Evolutionary conservation across 2,113 vertebrate genomes (phyloP), one percentile per base, ranked within the genome.

Genomic region (Panthera uncia): DNA sequence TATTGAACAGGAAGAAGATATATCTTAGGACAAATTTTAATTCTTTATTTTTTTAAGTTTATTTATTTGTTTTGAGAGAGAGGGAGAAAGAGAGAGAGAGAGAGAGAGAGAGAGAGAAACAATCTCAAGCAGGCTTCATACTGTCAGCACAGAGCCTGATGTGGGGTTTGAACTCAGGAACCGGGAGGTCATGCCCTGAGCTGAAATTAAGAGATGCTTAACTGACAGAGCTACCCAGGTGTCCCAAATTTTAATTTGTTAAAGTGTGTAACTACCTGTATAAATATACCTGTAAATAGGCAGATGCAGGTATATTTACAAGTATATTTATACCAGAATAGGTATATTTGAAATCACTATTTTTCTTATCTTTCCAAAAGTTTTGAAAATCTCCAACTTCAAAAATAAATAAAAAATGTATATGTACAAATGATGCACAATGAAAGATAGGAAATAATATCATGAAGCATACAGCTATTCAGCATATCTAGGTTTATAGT

Each of bases 401-500:
- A 94, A 91, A 94, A 69, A 71, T 80, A 92, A 74, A 95, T 95
- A 19, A 48, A 19, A 86, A 48, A 83, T 94, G 5, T 80, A 1
- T 69, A 74, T 63, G 3, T 89, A 86, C 48, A 79, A 15, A 61
- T 71, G 52, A 81, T 80, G 1, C 82, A 31, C 1, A 79, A 79
- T 23, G 18, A 57, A 86, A 89, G 23, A 87, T 16, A 52, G 12
- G 16, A 92, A 45, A 79, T 19, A 13, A 29, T 79, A 69, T 1
- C 16, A 38, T 69, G 3, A 94, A 61, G 90, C 7, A 38, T 69
- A 61, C 0, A 68, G 0, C 0, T 27, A 29, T 65, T 68, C 18
- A 96, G 4, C 21, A 27, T 73, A 73, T 94, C 6, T 66, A 92
- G 38, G 9, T 82, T 89, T 33, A n/a, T 38, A 92, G 48, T 86